Percentiles rank a stretch among this genome's conserved stretches.
Conservation (phyloP, 2,888 invertebrate genomes). For the Epinotia demarniana region DNA sequence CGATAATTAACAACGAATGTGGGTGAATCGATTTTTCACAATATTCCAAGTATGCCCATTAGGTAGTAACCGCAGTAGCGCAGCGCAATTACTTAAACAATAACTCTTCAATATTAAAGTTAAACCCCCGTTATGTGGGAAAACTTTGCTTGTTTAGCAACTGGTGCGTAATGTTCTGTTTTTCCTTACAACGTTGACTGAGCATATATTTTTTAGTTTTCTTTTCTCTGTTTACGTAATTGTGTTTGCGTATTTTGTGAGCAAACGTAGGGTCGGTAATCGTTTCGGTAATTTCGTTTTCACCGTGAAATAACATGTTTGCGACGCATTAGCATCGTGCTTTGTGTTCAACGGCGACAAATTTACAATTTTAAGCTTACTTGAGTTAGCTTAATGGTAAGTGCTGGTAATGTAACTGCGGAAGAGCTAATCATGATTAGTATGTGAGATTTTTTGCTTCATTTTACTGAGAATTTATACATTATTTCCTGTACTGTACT, state of each 20-base stretch:
- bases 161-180: conserved; percentile 70
- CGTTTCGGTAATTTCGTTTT: conserved; percentile 68
- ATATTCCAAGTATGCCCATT: conserved; percentile 68
- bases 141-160: conserved; percentile 77
- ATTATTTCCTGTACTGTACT: background rate
- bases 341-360: conserved; percentile 54
- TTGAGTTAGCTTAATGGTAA: conserved; percentile 55
- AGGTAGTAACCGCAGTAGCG: too few relatives aligned
- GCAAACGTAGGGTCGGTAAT: conserved; percentile 72
- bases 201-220: conserved; percentile 62
- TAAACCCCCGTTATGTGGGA: conserved; percentile 76
- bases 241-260: conserved; percentile 76
- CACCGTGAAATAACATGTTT: conserved; percentile 59
- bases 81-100: conserved; percentile 78
- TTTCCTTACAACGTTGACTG: conserved; percentile 68
- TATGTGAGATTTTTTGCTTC: background rate
- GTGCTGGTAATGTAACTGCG: background rate
- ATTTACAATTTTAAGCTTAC: conserved; percentile 54
- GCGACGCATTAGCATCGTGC: conserved; percentile 49
- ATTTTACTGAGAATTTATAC: background rate
- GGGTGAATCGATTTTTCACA: conserved; percentile 81
- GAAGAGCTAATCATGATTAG: conserved; percentile 13
- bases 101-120: conserved; percentile 77
- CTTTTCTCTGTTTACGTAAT: conserved; percentile 75
- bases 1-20: conserved; percentile 85